These are phyloP conservation scores for Drosophila ambigua DNA, from an alignment of 1,140 invertebrate species.

Conservation along the genomic window DNA sequence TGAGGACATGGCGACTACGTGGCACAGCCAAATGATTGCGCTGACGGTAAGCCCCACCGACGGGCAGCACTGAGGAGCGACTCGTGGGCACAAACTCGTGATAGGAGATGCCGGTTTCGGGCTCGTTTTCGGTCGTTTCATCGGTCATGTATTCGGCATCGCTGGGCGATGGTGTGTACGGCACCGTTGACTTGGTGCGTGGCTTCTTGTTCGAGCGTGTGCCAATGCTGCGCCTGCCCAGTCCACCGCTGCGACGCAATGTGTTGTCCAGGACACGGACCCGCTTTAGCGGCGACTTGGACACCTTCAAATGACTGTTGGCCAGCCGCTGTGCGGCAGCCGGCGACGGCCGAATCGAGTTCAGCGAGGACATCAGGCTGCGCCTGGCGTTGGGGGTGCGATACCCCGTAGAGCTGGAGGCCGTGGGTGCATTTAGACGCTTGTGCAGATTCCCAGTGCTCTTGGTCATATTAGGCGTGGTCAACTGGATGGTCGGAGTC, in stretches of 20 bases:
- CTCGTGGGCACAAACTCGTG: slow-evolving; percentile 62
- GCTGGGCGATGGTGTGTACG: slow-evolving; percentile 20
- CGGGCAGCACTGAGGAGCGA: slow-evolving; percentile 65
- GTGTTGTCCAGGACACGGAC: slow-evolving; percentile 62
- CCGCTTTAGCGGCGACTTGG: slow-evolving; percentile 63
- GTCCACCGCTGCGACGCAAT: slow-evolving; percentile 58
- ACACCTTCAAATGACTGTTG: slow-evolving; percentile 11
- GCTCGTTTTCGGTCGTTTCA: slow-evolving; percentile 21
- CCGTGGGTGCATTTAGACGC: slow-evolving; percentile 13
- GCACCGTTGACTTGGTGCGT: slow-evolving; percentile 19
- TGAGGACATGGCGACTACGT: not conserved
- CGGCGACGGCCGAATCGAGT: slow-evolving; percentile 31
- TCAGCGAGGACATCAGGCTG: slow-evolving; percentile 49
- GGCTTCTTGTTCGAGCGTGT: slow-evolving; percentile 21
- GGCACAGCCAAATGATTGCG: slow-evolving; percentile 10
- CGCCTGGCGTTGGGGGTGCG: slow-evolving; percentile 62
- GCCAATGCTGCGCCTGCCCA: slow-evolving; percentile 57
- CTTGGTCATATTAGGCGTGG: slow-evolving; percentile 35
- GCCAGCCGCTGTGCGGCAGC: slow-evolving; percentile 7
- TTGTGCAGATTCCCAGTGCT: slow-evolving; percentile 64
- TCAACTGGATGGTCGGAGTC: slow-evolving; percentile 50
- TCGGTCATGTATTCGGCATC: slow-evolving; percentile 44
- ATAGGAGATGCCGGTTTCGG: slow-evolving; percentile 39
- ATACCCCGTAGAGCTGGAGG: not conserved
- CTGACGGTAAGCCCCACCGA: not conserved